Conservation (phyloP, 2,888 invertebrate species). For the Brachynemurus nebulosus region DNA sequence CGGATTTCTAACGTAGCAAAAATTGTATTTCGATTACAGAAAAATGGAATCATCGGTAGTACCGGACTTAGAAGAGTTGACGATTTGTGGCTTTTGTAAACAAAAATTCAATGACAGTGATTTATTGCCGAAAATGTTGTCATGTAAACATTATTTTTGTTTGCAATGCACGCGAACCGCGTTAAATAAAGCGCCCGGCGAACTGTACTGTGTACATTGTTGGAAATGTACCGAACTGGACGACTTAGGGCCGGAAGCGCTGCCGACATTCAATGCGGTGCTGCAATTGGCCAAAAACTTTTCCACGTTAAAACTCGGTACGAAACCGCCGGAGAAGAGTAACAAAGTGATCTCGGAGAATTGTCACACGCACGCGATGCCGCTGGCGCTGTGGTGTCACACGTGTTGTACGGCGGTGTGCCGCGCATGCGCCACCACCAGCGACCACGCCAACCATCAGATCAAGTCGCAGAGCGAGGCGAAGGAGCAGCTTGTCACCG, state of each 20-base stretch:
- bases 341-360: conserved; percentile 39
- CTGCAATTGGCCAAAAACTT: conserved; percentile 51
- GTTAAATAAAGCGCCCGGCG: conserved; percentile 46
- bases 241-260: conserved; percentile 48
- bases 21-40: no score
- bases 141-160: conserved; percentile 67
- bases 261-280: conserved; percentile 54
- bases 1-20: no score
- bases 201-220: conserved; percentile 57
- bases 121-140: conserved; percentile 56
- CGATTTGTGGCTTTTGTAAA: conserved; percentile 61
- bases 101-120: conserved; percentile 59
- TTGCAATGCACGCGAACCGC: conserved; percentile 56
- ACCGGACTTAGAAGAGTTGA: conserved; percentile 58
- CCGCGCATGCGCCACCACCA: conserved; percentile 49
- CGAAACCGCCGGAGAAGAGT: conserved; percentile 31
- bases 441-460: conserved; percentile 50
- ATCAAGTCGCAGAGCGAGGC: conserved; percentile 53
- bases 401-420: conserved; percentile 49
- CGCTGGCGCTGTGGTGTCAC: conserved; percentile 55
- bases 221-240: conserved; percentile 59
- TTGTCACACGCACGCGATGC: conserved; percentile 59
- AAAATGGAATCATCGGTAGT: conserved; percentile 47
- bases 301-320: conserved; percentile 40
- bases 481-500: conserved; percentile 48